Base-by-base conservation (phyloP, 2,797 vertebrate species). In the Melanotaenia pygmaea region DNA sequence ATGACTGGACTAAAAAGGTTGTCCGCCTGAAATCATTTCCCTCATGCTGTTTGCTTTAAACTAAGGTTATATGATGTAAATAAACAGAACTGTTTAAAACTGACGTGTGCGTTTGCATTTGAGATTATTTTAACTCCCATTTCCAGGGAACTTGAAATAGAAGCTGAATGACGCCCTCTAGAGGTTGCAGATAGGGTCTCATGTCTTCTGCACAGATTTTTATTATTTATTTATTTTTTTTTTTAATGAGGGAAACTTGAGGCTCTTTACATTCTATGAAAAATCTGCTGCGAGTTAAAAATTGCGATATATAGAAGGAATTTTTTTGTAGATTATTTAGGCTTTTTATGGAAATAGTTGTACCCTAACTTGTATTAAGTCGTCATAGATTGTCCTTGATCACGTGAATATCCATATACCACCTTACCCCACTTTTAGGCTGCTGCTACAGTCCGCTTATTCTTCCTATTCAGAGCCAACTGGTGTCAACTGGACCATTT, bases 11-110 rank as follows among this genome's bases (percentile, higher is more conserved):
- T 90, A 83, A 51, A 79, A 61, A 53, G 79, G 72, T 83, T 87
- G 87, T 91, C 85, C 76, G 43, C 80, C 86, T 92, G 79, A 91
- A 88, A 90, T 80, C 64, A 76, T 86, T 89, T 86, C 81, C 80
- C 90, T 88, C 84, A 72, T 81, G 83, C 84, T 92, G 91, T 90
- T 88, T 91, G 89, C 93, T 93, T 92, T 89, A 91, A 93, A 89
- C 88, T 88, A 88, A 91, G 75, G 84, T 87, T 88, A 91, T 90
- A 89, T 86, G 81, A 90, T 92, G 93, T 91, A 93, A 94, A 94
- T 94, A 94, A 94, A 94, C 85, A 91, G 89, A 94, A 92, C 38
- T 91, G 91, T 91, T 91, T 87, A 87, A 91, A 90, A 75, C 70
- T 65, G 24, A 5, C 0, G 0, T 32, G 37, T 32, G 65, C 60